Conservation (phyloP, 2,797 vertebrate species). For the Acanthurus lineatus region DNA sequence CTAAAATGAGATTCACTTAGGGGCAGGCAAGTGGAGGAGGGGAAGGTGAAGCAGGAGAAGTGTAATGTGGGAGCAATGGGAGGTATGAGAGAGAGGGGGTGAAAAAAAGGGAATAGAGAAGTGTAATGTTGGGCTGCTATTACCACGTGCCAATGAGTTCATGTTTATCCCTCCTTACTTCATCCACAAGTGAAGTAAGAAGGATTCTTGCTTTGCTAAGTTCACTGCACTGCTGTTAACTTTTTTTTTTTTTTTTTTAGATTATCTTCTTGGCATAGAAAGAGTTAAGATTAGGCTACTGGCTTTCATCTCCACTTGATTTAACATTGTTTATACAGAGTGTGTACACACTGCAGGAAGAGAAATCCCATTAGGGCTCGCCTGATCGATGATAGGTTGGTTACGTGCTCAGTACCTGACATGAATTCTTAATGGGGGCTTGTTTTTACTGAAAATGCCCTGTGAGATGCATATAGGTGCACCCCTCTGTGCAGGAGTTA, state of each 20-base stretch:
- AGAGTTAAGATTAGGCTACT: conserved; percentile 43
- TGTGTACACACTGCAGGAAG: conserved; percentile 54
- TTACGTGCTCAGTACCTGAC: conserved; percentile 39
- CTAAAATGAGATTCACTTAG: conserved; percentile 82
- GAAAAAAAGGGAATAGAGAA: conserved; percentile 35
- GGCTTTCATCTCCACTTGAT: conserved; percentile 55
- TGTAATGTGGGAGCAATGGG: conserved; percentile 40
- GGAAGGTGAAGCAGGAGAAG: background rate
- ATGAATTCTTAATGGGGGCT: conserved; percentile 24
- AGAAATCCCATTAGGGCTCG: conserved; percentile 58
- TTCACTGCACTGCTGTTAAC: background rate
- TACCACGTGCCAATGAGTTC: conserved; percentile 67
- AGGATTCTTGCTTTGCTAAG: conserved; percentile 18
- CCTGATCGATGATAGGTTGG: conserved; percentile 18
- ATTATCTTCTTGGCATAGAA: conserved; percentile 12
- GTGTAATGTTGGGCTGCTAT: conserved; percentile 32
- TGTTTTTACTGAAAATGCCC: conserved; percentile 30
- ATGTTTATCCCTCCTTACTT: conserved; percentile 49
- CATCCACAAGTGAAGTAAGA: conserved; percentile 1
- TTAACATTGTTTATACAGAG: conserved; percentile 57
- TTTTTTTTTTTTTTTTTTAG: no score
- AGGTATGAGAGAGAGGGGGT: conserved; percentile 41
- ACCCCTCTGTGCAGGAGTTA: background rate
- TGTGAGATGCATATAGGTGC: conserved; percentile 16
- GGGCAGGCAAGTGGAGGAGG: conserved; percentile 40